Percentiles rank a stretch among this genome's conserved stretches.
phyloP scores from a whole-genome alignment of 35 echinoderm and acorn worm genomes.

The Ptychodera flava region DNA sequence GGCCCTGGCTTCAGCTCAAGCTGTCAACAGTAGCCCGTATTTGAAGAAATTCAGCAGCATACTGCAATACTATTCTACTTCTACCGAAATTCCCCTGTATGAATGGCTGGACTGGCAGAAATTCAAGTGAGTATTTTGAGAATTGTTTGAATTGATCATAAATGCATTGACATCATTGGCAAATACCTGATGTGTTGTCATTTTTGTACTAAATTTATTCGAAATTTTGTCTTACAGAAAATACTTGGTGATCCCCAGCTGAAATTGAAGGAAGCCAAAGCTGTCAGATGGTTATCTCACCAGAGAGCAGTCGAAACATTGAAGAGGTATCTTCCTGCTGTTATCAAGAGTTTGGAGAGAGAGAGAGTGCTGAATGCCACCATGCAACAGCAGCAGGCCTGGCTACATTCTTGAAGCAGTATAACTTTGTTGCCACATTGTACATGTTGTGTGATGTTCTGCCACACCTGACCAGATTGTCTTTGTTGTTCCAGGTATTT shows the following conservation, averaged over 20 bases:
- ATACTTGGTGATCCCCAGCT: neutral
- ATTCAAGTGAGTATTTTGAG: neutral
- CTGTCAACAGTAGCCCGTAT: neutral
- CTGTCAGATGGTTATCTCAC: neutral
- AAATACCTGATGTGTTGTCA: neutral
- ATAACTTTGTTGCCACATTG: neutral
- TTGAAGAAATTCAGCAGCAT: neutral
- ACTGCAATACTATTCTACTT: neutral
- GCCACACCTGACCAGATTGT: conserved; percentile 6
- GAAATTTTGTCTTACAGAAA: neutral
- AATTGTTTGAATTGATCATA: neutral
- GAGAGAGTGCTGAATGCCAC: neutral
- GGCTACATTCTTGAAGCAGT: neutral
- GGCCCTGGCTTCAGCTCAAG: conserved; percentile 5
- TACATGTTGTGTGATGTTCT: conserved; percentile 2
- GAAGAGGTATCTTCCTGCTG: neutral
- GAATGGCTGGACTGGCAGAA: conserved; percentile 7
- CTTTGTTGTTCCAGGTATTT: conserved; percentile 8
- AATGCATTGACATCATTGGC: neutral
- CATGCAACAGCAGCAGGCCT: neutral
- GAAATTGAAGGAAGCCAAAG: conserved; percentile 9
- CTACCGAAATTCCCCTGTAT: neutral
- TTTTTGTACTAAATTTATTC: neutral
- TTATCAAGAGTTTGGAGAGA: neutral
- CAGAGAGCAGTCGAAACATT: conserved; percentile 1